Percentiles rank a stretch among this genome's conserved stretches.
These are phyloP conservation scores for Drosophila truncata DNA, from an alignment of 1,140 invertebrate species.

Conservation along the genomic window DNA sequence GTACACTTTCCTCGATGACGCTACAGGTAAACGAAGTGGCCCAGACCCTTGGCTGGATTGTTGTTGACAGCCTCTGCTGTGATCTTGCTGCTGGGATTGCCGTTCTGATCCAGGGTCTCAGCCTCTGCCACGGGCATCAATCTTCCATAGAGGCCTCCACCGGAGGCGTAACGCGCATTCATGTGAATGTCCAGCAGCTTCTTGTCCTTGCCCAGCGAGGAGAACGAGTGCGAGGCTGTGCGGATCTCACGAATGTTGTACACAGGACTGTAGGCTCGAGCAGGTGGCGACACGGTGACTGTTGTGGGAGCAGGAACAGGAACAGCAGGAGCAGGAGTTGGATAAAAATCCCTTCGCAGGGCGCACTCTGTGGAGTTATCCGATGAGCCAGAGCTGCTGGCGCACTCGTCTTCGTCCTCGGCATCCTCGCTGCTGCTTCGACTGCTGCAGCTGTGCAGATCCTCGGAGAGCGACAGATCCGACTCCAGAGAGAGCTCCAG, in stretches of 20 bases:
- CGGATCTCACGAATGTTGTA: conserved; percentile 85
- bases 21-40: conserved; percentile 82
- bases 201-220: conserved; percentile 82
- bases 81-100: conserved; percentile 49
- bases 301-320: neutral
- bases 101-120: conserved; percentile 60
- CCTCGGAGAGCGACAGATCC: conserved; percentile 72
- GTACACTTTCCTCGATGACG: neutral
- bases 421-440: conserved; percentile 64
- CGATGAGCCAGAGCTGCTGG: conserved; percentile 74
- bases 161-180: conserved; percentile 65
- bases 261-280: conserved; percentile 75
- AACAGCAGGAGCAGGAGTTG: conserved; percentile 19
- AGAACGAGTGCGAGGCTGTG: conserved; percentile 80
- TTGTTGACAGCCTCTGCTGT: conserved; percentile 78
- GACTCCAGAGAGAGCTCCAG: conserved; percentile 76
- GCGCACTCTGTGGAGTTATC: conserved; percentile 78
- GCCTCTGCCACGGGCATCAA: conserved; percentile 62
- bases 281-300: conserved; percentile 24
- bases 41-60: conserved; percentile 80
- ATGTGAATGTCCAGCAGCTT: conserved; percentile 82
- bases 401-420: conserved; percentile 71
- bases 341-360: conserved; percentile 57
- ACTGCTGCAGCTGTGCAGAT: conserved; percentile 72
- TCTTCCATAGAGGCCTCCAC: conserved; percentile 41